Conservation (phyloP, 2,888 invertebrate genomes). For the Caenorhabditis panamensis region DNA sequence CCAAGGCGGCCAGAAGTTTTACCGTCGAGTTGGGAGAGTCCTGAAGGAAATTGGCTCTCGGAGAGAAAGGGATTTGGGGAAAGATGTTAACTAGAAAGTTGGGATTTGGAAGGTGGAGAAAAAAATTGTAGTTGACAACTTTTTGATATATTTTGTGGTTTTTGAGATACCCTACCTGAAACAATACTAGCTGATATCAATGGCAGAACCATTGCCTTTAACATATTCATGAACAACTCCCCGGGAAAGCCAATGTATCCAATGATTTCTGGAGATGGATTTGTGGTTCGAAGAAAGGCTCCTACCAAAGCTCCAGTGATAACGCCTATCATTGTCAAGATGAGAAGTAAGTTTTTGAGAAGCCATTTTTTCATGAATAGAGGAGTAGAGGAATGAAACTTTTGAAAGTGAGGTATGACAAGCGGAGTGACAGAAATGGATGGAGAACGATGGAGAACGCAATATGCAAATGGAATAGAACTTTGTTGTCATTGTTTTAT, state of each 20-base stretch:
- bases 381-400: too few species aligned
- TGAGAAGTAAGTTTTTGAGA: conserved; percentile 62
- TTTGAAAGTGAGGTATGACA: too few species aligned
- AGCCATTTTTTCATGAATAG: conserved; percentile 61
- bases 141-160: too few species aligned
- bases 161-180: conserved; percentile 84
- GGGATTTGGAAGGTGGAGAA: too few species aligned
- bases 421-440: background rate
- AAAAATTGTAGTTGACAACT: too few species aligned
- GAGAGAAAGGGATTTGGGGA: too few species aligned
- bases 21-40: conserved; percentile 85
- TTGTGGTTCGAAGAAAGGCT: conserved; percentile 50
- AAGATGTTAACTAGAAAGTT: too few species aligned
- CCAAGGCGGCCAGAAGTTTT: conserved; percentile 86
- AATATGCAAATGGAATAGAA: background rate
- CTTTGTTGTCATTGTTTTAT: background rate
- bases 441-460: background rate
- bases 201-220: conserved; percentile 86
- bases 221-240: conserved; percentile 86
- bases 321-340: conserved; percentile 64
- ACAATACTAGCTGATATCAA: conserved; percentile 86
- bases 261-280: conserved; percentile 65
- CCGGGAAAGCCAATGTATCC: conserved; percentile 85
- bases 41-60: too few species aligned
- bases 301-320: conserved; percentile 64